Percentiles rank a stretch among this genome's conserved stretches.
Evolutionary conservation across 53 echinoderm and acorn worm species (phyloP).

Genomic region (Hippasteria phrygiana): DNA sequence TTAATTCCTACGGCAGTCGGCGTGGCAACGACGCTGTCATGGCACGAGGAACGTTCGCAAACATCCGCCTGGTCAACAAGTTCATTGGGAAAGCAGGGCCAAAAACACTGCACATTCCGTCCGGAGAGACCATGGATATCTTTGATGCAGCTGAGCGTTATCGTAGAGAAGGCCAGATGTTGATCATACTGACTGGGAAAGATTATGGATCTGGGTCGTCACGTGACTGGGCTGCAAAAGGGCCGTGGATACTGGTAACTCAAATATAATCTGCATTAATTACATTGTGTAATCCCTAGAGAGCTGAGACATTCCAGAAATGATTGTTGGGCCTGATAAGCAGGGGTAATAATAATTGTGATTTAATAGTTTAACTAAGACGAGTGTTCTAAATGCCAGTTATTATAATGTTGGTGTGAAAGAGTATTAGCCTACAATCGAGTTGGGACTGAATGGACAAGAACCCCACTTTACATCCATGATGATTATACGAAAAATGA

Average conservation of each 20-base stretch:
- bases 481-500: too few species aligned
- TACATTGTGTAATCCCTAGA: too few species aligned
- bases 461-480: too few species aligned
- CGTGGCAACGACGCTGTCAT: slow-evolving; percentile 94
- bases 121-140: slow-evolving; percentile 83
- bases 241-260: slow-evolving; percentile 95
- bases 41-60: slow-evolving; percentile 96
- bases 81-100: slow-evolving; percentile 93
- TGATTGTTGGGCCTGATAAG: too few species aligned
- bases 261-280: background rate
- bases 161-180: slow-evolving; percentile 58
- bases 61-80: slow-evolving; percentile 96
- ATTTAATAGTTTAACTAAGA: too few species aligned
- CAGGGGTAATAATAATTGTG: too few species aligned
- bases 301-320: too few species aligned
- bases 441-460: too few species aligned
- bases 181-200: slow-evolving; percentile 88
- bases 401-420: too few species aligned
- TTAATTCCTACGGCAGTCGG: slow-evolving; percentile 98
- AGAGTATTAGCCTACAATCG: too few species aligned
- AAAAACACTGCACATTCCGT: slow-evolving; percentile 84
- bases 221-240: slow-evolving; percentile 99
- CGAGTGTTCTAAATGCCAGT: too few species aligned
- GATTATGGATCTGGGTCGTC: slow-evolving; percentile 97
- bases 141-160: slow-evolving; percentile 94